phyloP scores from a whole-genome alignment of 1,140 invertebrate species.

The Hypsibius dujardini region DNA sequence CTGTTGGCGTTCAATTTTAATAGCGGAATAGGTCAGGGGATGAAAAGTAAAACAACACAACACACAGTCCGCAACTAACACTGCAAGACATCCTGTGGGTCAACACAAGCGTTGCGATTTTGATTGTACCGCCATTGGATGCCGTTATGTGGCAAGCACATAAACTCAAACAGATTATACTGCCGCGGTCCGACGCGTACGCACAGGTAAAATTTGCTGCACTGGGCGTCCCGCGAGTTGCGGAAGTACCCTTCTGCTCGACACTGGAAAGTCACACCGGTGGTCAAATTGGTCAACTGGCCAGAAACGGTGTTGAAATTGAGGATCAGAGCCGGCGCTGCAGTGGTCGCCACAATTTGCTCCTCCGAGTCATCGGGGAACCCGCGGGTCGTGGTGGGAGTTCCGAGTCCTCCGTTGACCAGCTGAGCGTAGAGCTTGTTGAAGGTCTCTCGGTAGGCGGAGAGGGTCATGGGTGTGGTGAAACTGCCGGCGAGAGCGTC shows the following conservation, averaged over 20 bases:
- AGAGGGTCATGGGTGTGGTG: neutral
- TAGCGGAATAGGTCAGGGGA: too few species aligned
- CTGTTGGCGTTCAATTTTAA: too few species aligned
- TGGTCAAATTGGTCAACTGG: neutral
- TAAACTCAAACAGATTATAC: conserved; percentile 17
- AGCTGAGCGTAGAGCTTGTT: conserved; percentile 1
- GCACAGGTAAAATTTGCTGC: conserved; percentile 9
- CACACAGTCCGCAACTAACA: conserved; percentile 9
- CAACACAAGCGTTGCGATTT: neutral
- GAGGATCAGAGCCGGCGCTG: neutral
- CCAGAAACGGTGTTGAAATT: conserved; percentile 8
- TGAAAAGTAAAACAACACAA: neutral
- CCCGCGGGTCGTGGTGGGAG: neutral
- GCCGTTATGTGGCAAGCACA: conserved; percentile 10
- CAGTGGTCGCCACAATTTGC: neutral
- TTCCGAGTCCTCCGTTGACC: neutral
- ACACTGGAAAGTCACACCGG: conserved; percentile 8
- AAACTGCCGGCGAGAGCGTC: too few species aligned
- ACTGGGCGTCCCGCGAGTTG: neutral
- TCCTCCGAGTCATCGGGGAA: too few species aligned
- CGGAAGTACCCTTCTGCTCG: conserved; percentile 15
- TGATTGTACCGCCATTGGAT: conserved; percentile 13
- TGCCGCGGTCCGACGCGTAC: neutral
- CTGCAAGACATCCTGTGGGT: neutral
- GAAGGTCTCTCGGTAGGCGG: neutral